Conservation (phyloP, 1,140 invertebrate species). For the Lamellibrachia luymesi region DNA sequence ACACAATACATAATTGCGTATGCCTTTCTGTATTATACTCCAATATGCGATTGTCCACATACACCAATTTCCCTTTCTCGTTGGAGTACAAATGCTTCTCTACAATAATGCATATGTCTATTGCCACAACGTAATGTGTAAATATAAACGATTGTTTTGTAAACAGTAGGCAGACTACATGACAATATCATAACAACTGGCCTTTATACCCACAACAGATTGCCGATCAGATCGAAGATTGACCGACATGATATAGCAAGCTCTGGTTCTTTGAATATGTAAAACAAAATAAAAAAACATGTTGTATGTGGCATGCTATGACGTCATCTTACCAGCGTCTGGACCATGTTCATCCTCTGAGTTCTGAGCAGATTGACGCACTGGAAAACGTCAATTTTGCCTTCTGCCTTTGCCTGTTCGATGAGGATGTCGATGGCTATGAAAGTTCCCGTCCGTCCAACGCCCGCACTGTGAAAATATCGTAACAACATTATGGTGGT, state of each 20-base stretch:
- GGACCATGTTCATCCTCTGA: slow-evolving; percentile 20
- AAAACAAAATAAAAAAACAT: neutral
- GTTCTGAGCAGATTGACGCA: slow-evolving; percentile 21
- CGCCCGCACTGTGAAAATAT: slow-evolving; percentile 74
- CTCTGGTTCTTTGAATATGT: too few species aligned
- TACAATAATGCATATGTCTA: too few species aligned
- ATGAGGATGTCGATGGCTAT: slow-evolving; percentile 88
- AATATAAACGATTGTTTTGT: neutral
- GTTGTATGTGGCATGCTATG: neutral
- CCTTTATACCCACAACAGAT: too few species aligned
- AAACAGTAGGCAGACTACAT: neutral
- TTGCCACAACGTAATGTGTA: too few species aligned
- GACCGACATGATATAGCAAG: too few species aligned
- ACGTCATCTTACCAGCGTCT: slow-evolving; percentile 20
- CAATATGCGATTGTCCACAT: too few species aligned
- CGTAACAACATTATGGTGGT: neutral
- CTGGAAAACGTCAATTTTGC: slow-evolving; percentile 21
- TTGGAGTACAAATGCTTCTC: too few species aligned
- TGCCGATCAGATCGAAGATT: too few species aligned
- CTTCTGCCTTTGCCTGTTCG: slow-evolving; percentile 62
- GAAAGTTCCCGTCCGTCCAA: slow-evolving; percentile 92
- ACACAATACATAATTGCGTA: too few species aligned
- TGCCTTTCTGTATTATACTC: too few species aligned
- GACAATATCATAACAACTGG: too few species aligned
- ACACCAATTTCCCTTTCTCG: too few species aligned